Evolutionary conservation across 2,888 invertebrate species (phyloP), one percentile per base, ranked within the genome.

Genomic region (Phalera bucephala): DNA sequence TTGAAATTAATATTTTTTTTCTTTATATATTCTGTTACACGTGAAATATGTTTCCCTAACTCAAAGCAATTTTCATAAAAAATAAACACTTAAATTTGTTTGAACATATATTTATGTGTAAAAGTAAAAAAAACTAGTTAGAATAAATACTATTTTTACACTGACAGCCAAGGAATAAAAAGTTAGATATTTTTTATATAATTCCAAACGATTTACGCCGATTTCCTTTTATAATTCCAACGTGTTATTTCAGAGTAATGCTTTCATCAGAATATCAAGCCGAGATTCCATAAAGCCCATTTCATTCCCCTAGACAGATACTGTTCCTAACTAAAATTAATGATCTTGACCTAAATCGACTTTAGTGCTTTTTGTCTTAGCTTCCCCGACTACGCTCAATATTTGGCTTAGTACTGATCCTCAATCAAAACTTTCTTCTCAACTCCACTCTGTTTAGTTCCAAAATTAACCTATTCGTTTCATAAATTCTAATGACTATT

Each of bases 271-370:
- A 23, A 17, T 15, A 37, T 31, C 15, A 29, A 32, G n/a, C 23
- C 22, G 2, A 31, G 14, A 9, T 20, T 12, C 23, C 17, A 19
- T 22, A 9, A 11, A 27, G 32, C 21, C 20, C 25, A 37, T 27
- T 31, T 28, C 14, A 29, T 29, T 29, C 19, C 3, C 11, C 9
- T 19, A 21, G 47, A 51, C 42, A 38, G 42, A 38, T 31, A 33
- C 29, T 41, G 22, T 29, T 31, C 19, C 35, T 54, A 51, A 54
- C 40, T 40, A 51, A 53, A 46, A 53, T 53, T 35, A 55, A 53
- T 53, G 43, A 36, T 33, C 28, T 21, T 11, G 40, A 43, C 52
- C 52, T 39, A 32, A 31, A 53, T 43, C 44, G 35, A 44, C 33
- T 28, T 37, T 19, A 31, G 25, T 22, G 33, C 19, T 53, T 53